A percentile compares a stretch with the other conserved stretches of the same genome.
These are phyloP conservation scores for Ceratoteleas bidentatus DNA, from an alignment of 1,140 invertebrate species.

Conservation along the genomic window DNA sequence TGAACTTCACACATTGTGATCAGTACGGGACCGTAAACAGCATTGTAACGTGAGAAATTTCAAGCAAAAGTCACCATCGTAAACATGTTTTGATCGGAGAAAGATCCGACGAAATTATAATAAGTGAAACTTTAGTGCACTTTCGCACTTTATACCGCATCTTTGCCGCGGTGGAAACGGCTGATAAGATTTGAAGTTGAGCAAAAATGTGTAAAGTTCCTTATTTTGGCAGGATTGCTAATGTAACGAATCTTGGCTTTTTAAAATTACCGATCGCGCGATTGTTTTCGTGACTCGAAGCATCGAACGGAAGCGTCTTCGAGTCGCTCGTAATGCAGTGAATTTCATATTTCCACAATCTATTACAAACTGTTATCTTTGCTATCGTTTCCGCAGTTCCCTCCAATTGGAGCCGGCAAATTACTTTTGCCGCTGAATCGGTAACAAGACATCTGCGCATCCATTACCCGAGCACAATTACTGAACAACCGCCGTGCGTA, in stretches of 20 bases:
- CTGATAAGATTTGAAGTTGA: too few species aligned
- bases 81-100: slow-evolving; percentile 1
- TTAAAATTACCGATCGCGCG: too few species aligned
- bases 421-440: slow-evolving; percentile 14
- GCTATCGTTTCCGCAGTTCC: background rate
- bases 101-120: slow-evolving; percentile 22
- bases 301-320: too few species aligned
- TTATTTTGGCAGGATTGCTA: too few species aligned
- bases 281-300: too few species aligned
- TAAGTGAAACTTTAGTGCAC: slow-evolving; percentile 30
- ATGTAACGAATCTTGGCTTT: too few species aligned
- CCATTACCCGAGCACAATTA: slow-evolving; percentile 38
- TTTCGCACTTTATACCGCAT: slow-evolving; percentile 22
- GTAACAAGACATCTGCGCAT: slow-evolving; percentile 11
- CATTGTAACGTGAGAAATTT: slow-evolving; percentile 28
- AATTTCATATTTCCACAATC: background rate
- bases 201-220: too few species aligned
- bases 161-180: background rate
- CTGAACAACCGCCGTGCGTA: slow-evolving; percentile 17
- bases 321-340: too few species aligned
- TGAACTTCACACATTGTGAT: slow-evolving; percentile 8
- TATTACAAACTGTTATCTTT: background rate
- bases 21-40: slow-evolving; percentile 6
- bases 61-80: slow-evolving; percentile 14
- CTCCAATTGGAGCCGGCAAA: background rate